Conservation (phyloP, 2,888 invertebrate genomes). For the Zygogramma bicolorata region DNA sequence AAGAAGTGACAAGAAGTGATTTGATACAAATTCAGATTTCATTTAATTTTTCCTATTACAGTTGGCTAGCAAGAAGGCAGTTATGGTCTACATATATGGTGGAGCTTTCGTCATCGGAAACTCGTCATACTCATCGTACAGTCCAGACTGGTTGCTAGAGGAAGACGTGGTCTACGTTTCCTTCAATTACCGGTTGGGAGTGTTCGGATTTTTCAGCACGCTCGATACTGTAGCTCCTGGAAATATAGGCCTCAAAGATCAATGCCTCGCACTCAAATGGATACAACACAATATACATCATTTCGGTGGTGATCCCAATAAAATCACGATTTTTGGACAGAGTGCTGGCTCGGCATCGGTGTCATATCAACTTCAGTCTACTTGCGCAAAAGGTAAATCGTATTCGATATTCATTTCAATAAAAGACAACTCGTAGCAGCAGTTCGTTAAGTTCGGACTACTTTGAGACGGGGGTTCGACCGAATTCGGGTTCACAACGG, state of each 20-base stretch:
- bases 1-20: too few relatives aligned
- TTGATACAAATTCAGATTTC: too few relatives aligned
- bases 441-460: too few relatives aligned
- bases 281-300: slow-evolving; percentile 45
- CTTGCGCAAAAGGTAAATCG: slow-evolving; percentile 41
- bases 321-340: slow-evolving; percentile 51
- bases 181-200: slow-evolving; percentile 50
- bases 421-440: neutral
- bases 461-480: too few relatives aligned
- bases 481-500: too few relatives aligned
- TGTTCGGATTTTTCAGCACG: slow-evolving; percentile 50
- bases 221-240: slow-evolving; percentile 48
- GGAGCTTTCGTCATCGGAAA: slow-evolving; percentile 47
- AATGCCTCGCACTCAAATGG: slow-evolving; percentile 52
- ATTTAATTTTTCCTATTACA: slow-evolving; percentile 19
- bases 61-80: slow-evolving; percentile 36
- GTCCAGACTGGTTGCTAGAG: slow-evolving; percentile 49
- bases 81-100: slow-evolving; percentile 52
- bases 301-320: slow-evolving; percentile 51
- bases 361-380: slow-evolving; percentile 47
- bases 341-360: slow-evolving; percentile 53
- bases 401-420: too few relatives aligned
- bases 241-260: slow-evolving; percentile 52
- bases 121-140: slow-evolving; percentile 38
- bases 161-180: slow-evolving; percentile 47